Conservation (phyloP, 2,113 vertebrate genomes). For the Garra rufa region DNA sequence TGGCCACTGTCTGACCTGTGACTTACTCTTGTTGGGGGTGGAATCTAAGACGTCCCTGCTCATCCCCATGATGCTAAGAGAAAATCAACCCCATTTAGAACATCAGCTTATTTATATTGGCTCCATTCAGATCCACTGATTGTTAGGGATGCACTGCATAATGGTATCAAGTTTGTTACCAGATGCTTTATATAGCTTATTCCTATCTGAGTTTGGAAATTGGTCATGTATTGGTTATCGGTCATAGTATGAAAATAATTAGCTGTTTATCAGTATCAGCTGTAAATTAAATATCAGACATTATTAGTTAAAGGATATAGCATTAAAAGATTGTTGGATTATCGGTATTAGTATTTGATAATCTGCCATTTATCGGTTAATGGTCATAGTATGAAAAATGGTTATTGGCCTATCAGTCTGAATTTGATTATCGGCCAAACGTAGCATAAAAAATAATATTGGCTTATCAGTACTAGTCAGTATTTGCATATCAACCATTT, state of each 20-base stretch:
- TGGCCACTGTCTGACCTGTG: constrained; percentile 62
- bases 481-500: not conserved
- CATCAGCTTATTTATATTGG: not conserved
- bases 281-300: not conserved
- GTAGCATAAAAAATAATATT: not conserved
- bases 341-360: not conserved
- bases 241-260: not conserved
- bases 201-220: not conserved
- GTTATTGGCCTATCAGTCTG: too few species aligned
- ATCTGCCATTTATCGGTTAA: too few species aligned
- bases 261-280: not conserved
- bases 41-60: not conserved
- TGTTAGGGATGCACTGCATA: not conserved
- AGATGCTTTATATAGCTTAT: not conserved
- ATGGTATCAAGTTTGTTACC: not conserved
- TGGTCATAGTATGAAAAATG: too few species aligned
- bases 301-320: too few species aligned
- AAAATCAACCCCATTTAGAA: not conserved
- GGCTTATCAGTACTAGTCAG: too few species aligned
- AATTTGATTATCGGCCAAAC: not conserved
- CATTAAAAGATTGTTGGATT: not conserved
- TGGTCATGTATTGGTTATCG: not conserved
- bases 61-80: not conserved
- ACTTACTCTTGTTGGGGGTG: constrained; percentile 56
- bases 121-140: not conserved